Evolutionary conservation across 1,140 invertebrate species (phyloP), one percentile per base, ranked within the genome.

Genomic region (Bombyx mori): DNA sequence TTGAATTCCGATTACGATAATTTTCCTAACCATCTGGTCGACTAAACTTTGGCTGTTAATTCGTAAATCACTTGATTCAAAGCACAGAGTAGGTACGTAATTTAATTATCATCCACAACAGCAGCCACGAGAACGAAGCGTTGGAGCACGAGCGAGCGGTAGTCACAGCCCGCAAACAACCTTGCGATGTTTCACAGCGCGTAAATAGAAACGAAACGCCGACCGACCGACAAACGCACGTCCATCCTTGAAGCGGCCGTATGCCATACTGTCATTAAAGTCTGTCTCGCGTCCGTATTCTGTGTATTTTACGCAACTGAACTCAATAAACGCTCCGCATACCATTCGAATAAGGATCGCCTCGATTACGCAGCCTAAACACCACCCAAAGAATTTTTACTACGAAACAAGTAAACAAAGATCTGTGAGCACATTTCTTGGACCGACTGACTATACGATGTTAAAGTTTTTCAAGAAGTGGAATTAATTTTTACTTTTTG

Each of bases 341-440:
- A 79, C 80, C 80, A 80, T 70, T 79, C 72, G 69, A 78, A 75
- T 75, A 80, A 82, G 79, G 74, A 85, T 82, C 80, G 75, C 79
- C 74, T 78, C 78, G 74, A 78, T 80, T 77, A 82, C 78, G 70
- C 68, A 69, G 71, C 68, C 72, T 48, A 72, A 83, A 72, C 68
- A 57, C 72, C 69, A 75, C 73, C 73, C 67, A 73, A 75, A 67
- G 76, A 71, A 70, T 69, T 18, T 35, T 35, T 35, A 35, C 26
- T 35, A 63, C 62, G 64, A 79, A 77, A 75, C 66, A 63, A 18
- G 66, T 73, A 69, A 76, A 75, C 73, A 75, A 75, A 71, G 60
- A 69, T 73, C 54, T 51, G 50, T 35, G 8, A 35, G 62, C 58
- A 67, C 59, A 60, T 73, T 76, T 74, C 63, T 58, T 55, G 55